Conservation (phyloP, 2,113 vertebrate species). For the Candoia aspera region DNA sequence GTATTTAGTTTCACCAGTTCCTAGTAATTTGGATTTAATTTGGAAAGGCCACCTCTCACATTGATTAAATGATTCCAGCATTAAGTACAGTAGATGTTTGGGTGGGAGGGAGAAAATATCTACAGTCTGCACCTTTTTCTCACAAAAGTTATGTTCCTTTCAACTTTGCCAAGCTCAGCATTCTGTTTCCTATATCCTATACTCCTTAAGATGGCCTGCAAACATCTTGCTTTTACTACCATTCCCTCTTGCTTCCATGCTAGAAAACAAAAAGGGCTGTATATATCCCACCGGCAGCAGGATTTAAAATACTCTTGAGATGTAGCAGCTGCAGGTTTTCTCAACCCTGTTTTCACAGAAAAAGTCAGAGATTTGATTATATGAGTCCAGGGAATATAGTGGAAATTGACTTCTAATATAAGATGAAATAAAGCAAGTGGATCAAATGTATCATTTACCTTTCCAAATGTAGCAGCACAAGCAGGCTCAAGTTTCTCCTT, state of each 20-base stretch:
- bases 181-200: neutral
- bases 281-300: neutral
- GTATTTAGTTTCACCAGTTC: slow-evolving; percentile 58
- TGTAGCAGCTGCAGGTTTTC: neutral
- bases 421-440: slow-evolving; percentile 3
- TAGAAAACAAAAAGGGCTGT: neutral
- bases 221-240: neutral
- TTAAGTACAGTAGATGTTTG: slow-evolving; percentile 27
- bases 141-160: slow-evolving; percentile 42
- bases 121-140: slow-evolving; percentile 30
- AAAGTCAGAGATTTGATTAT: neutral
- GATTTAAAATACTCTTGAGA: slow-evolving; percentile 33
- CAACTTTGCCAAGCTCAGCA: slow-evolving; percentile 27
- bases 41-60: slow-evolving; percentile 46
- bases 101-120: slow-evolving; percentile 4
- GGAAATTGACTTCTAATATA: neutral
- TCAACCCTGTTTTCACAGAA: neutral
- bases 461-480: slow-evolving; percentile 99
- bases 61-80: slow-evolving; percentile 55
- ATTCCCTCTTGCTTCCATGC: neutral
- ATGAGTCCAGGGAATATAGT: neutral
- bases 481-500: slow-evolving; percentile 97
- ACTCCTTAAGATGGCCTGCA: neutral
- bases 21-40: slow-evolving; percentile 50
- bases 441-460: slow-evolving; percentile 74